phyloP scores from a whole-genome alignment of 2,888 invertebrate genomes.

The Lagria hirta region DNA sequence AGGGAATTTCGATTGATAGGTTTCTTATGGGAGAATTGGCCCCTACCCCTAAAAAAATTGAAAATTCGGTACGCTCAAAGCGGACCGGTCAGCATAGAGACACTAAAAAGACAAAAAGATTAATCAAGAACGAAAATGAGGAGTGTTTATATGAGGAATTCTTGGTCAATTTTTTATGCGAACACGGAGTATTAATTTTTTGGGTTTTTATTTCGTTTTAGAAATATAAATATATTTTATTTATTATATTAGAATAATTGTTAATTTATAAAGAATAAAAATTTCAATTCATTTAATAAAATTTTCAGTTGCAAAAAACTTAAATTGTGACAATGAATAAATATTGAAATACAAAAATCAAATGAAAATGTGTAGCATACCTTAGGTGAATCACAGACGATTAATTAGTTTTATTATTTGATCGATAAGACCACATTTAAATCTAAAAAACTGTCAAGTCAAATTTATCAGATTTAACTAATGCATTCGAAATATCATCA shows the following conservation, averaged over 20 bases:
- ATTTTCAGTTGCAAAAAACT: constrained; percentile 12
- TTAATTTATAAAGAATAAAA: constrained; percentile 10
- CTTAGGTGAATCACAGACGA: constrained; percentile 16
- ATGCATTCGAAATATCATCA: constrained; percentile 10
- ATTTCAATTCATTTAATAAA: constrained; percentile 12
- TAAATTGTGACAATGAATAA: constrained; percentile 12
- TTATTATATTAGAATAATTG: constrained; percentile 13
- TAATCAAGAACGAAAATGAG: constrained; percentile 7
- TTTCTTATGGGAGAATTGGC: constrained; percentile 9
- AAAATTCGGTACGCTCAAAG: constrained; percentile 7
- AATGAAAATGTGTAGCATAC: constrained; percentile 11
- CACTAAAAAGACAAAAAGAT: constrained; percentile 10
- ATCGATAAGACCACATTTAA: constrained; percentile 9
- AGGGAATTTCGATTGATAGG: constrained; percentile 6
- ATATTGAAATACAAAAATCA: constrained; percentile 7
- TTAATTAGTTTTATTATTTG: constrained; percentile 8
- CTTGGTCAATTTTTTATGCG: constrained; percentile 5
- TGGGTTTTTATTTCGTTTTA: too few species aligned
- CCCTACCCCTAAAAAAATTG: constrained; percentile 1
- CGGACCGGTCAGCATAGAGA: constrained; percentile 5
- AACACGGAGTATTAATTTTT: constrained; percentile 6
- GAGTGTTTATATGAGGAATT: constrained; percentile 1
- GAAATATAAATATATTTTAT: constrained; percentile 11
- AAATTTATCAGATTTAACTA: constrained; percentile 8
- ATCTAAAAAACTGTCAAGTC: constrained; percentile 2